Evolutionary conservation across 2,888 invertebrate genomes (phyloP), one percentile per base, ranked within the genome.

Genomic region (Pollenia griseotomentosa): DNA sequence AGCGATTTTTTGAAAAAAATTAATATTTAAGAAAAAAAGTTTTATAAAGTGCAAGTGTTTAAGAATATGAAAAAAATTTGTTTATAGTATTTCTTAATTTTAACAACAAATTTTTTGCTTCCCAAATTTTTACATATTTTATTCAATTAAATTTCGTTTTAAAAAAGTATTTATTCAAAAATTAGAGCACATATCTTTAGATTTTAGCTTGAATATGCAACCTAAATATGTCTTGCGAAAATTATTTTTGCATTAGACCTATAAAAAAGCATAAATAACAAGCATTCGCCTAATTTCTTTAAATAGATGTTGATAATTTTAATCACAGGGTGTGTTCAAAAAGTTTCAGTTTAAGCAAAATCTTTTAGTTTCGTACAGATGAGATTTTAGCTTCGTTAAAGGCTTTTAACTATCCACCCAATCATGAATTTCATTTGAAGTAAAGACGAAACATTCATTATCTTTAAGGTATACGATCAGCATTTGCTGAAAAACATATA

Each of bases 161-260:
- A 1, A n/a, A 1, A 6, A 19, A 19, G 12, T 19, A 11, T n/a
- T n/a, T n/a, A n/a, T n/a, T n/a, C 0, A 40, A n/a, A 65, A 75
- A 75, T 10, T 48, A 48, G n/a, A 19, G 19, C 65, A 44, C n/a
- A 55, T 57, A 44, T 33, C 11, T 61, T 63, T 33, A 44, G 46
- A 5, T 14, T 79, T 44, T 46, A 55, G 46, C 11, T 42, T 33
- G 68, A 44, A 59, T 16, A 71, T 63, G 14, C 46, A 19, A 57
- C 63, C 77, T 57, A 71, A 70, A 83, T 71, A 77, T 23, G 23
- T 70, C 19, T 70, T 7, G 53, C 55, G n/a, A 55, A 70, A 83
- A 71, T 57, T 63, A n/a, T 63, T 71, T 53, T 42, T 74, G 19
- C 19, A 42, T 51, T 70, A 33, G 16, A n/a, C 16, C 44, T 46